Percentiles rank a stretch among this genome's conserved stretches.
These are phyloP conservation scores for Pachyrhynchus sulphureomaculatus DNA, from an alignment of 1,140 invertebrate species.

Conservation along the genomic window DNA sequence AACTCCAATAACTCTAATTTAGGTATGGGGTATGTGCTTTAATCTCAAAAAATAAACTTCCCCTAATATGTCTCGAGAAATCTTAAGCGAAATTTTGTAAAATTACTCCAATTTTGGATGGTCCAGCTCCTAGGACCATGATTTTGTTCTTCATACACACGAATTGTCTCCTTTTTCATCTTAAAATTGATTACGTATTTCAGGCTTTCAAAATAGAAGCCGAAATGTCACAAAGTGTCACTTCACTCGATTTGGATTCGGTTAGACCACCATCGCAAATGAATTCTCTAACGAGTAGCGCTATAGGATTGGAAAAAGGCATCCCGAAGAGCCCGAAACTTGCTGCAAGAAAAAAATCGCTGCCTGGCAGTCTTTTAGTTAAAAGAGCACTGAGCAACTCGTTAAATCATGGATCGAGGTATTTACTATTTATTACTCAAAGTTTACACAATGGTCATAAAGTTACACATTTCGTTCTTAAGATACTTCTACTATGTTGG, in stretches of 20 bases:
- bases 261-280: conserved; percentile 78
- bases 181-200: not conserved
- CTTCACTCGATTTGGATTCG: conserved; percentile 68
- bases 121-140: too few relatives aligned
- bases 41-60: too few relatives aligned
- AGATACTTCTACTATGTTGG: too few relatives aligned
- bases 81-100: too few relatives aligned
- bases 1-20: too few relatives aligned
- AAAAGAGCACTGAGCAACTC: conserved; percentile 65
- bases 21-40: too few relatives aligned
- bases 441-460: too few relatives aligned
- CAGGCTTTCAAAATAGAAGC: conserved; percentile 59
- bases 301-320: conserved; percentile 49
- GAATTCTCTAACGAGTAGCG: conserved; percentile 63
- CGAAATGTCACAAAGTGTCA: conserved; percentile 64
- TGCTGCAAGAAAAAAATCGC: conserved; percentile 61
- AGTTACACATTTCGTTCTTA: too few relatives aligned
- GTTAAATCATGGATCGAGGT: conserved; percentile 54
- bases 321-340: conserved; percentile 46
- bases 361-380: conserved; percentile 68
- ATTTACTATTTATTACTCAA: too few relatives aligned
- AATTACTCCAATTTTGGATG: too few relatives aligned
- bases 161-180: not conserved
- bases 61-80: too few relatives aligned
- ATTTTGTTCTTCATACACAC: too few relatives aligned